Percentiles rank a stretch among this genome's conserved stretches.
Conservation (phyloP, 2,113 vertebrate species). For the Cranoglanis bouderius region DNA sequence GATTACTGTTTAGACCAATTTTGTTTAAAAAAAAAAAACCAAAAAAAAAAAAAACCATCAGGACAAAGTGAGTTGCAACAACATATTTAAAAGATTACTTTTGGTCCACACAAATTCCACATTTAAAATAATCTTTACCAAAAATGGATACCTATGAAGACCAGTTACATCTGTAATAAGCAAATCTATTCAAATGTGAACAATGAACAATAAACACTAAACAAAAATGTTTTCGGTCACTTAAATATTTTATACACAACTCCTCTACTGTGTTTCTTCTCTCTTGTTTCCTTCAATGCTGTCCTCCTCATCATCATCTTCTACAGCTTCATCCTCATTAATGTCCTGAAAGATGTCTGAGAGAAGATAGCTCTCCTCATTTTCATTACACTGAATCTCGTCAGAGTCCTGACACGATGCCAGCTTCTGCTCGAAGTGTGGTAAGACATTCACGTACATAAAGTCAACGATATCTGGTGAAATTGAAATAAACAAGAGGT, state of each 20-base stretch:
- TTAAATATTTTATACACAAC: background rate
- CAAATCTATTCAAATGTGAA: background rate
- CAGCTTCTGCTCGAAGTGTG: slow-evolving; percentile 49
- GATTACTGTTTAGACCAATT: background rate
- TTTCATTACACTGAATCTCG: background rate
- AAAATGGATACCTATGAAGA: background rate
- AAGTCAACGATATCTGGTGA: slow-evolving; percentile 68
- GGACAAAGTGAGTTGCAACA: background rate
- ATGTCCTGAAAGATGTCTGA: slow-evolving; percentile 56
- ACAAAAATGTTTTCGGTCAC: background rate
- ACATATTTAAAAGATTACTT: background rate
- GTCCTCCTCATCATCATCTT: background rate
- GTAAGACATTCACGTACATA: slow-evolving; percentile 54
- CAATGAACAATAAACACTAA: too few species aligned
- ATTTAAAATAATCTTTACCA: background rate
- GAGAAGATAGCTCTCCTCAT: slow-evolving; percentile 46
- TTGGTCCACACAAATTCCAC: background rate
- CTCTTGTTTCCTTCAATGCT: background rate
- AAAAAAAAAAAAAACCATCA: too few species aligned
- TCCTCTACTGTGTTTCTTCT: background rate
- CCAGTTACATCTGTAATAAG: background rate
- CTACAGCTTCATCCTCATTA: slow-evolving; percentile 14
- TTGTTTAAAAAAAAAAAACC: background rate
- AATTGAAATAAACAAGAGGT: background rate
- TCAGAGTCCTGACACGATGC: background rate